Conservation (phyloP, 2,888 invertebrate species). For the Ennomos fuscantarius region DNA sequence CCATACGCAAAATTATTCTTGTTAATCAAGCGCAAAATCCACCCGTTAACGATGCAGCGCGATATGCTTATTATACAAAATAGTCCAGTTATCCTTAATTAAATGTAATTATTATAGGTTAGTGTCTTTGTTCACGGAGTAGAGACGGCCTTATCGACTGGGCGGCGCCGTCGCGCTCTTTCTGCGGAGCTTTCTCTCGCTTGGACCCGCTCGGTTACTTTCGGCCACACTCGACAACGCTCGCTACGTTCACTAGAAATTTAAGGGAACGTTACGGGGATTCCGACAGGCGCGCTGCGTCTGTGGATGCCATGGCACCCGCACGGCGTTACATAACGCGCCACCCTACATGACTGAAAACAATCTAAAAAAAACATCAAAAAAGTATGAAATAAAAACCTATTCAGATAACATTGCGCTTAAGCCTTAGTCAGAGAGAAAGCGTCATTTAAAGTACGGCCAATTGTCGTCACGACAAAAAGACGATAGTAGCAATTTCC, state of each 20-base stretch:
- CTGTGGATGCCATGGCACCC: conserved; percentile 57
- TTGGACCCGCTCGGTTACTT: conserved; percentile 65
- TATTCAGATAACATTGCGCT: conserved; percentile 31
- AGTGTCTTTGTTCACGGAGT: conserved; percentile 82
- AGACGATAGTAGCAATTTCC: conserved; percentile 74
- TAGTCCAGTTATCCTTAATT: conserved; percentile 79
- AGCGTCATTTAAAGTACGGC: conserved; percentile 58
- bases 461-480: conserved; percentile 70
- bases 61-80: conserved; percentile 73
- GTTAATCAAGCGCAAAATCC: conserved; percentile 52
- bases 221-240: conserved; percentile 54
- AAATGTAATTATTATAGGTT: conserved; percentile 84
- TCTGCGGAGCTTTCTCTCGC: conserved; percentile 61
- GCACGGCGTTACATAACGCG: conserved; percentile 63
- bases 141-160: conserved; percentile 85
- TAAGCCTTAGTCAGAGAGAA: conserved; percentile 50
- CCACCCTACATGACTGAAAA: conserved; percentile 51
- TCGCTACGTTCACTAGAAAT: conserved; percentile 70
- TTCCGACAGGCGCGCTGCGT: conserved; percentile 68
- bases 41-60: conserved; percentile 55
- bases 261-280: conserved; percentile 79
- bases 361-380: conserved; percentile 35
- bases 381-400: conserved; percentile 38
- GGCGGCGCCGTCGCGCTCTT: conserved; percentile 79
- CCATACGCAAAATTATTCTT: conserved; percentile 42